Evolutionary conservation across 35 echinoderm and acorn worm genomes (phyloP).

Genomic region (Diadema setosum): DNA sequence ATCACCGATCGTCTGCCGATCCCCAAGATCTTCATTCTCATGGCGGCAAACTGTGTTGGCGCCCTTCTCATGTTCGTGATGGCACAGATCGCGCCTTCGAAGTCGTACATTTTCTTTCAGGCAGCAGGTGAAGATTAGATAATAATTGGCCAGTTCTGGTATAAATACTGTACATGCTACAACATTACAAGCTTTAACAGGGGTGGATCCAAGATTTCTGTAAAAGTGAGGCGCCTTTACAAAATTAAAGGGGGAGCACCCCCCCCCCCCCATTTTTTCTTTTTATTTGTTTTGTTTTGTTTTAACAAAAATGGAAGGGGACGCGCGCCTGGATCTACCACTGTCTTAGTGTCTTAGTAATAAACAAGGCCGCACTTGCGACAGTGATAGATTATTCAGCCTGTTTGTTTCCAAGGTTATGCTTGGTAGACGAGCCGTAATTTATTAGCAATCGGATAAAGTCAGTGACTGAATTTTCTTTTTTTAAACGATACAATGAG

Average conservation of each 20-base stretch:
- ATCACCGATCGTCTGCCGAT: not conserved
- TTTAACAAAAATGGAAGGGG: too few relatives aligned
- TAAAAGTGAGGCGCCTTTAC: too few relatives aligned
- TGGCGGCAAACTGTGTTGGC: not conserved
- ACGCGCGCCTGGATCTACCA: too few relatives aligned
- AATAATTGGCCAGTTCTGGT: not conserved
- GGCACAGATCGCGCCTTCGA: not conserved
- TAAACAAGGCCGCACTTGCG: not conserved
- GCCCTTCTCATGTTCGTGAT: not conserved
- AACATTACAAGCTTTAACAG: not conserved
- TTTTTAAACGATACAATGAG: too few relatives aligned
- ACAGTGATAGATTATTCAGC: not conserved
- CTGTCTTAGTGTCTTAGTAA: not conserved
- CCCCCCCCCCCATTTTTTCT: too few relatives aligned
- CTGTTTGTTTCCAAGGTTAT: not conserved
- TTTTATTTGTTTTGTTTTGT: too few relatives aligned
- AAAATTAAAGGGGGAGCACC: too few relatives aligned
- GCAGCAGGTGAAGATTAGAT: not conserved
- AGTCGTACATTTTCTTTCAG: not conserved
- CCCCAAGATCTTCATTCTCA: not conserved
- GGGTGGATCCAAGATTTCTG: too few relatives aligned
- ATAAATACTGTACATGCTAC: not conserved
- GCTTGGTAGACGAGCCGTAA: too few relatives aligned
- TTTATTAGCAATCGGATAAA: too few relatives aligned
- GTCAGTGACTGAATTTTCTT: too few relatives aligned